Evolutionary conservation across 2,113 vertebrate species (phyloP), one percentile per base, ranked within the genome.

Genomic region (Apaloderma vittatum): DNA sequence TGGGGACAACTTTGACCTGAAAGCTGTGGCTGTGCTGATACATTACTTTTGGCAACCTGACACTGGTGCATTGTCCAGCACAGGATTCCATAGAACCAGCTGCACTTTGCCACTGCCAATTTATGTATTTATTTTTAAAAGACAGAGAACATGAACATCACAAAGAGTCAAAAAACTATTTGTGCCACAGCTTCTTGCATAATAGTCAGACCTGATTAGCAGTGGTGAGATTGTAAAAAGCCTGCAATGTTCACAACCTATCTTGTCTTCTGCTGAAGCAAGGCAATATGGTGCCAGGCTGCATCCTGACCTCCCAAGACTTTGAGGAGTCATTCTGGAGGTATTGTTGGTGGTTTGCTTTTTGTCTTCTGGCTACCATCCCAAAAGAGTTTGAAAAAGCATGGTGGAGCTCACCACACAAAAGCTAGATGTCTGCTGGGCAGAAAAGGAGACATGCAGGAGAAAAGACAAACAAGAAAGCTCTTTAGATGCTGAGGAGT

Each of bases 111-210:
- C 59, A 57, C 51, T 95, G 91, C 76, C 91, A 95, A 46, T 75
- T 88, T 66, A 83, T 55, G 37, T 62, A 29, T 88, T 95, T 92
- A 78, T 93, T 95, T 95, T 80, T 81, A 66, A 89, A 95, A 89
- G 48, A 37, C 37, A 70, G 61, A 76, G 36, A 75, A 49, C 62
- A 49, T 13, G n/a, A 86, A 58, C n/a, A 73, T 54, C 13, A 37
- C 67, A 85, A 65, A 79, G 20, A 73, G 46, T 90, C 27, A 83
- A 76, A 88, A 90, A 90, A 32, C 19, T 84, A 32, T 84, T 70
- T 81, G 48, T 45, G 17, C 54, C 3, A 0, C 70, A 77, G 72
- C 55, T 74, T 91, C 37, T 46, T 67, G 57, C 16, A 30, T 43
- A 88, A 71, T 71, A 89, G 43, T 70, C 51, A 94, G 78, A 88